phyloP scores from a whole-genome alignment of 2,888 invertebrate species.

The Mamestra brassicae region DNA sequence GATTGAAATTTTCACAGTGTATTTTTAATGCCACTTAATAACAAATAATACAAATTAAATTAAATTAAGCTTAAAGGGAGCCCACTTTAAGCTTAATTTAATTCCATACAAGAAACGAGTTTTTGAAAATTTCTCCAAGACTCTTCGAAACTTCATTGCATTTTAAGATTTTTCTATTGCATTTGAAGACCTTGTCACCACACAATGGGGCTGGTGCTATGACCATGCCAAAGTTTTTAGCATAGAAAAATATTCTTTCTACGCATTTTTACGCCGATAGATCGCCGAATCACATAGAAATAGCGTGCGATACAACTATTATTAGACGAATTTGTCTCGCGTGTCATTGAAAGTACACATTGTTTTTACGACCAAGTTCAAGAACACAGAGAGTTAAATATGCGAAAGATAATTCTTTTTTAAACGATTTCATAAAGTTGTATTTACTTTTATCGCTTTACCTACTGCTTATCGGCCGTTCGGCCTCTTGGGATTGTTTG shows the following conservation, averaged over 20 bases:
- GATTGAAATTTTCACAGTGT: too few relatives aligned
- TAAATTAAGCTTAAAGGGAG: too few relatives aligned
- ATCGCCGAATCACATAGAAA: constrained; percentile 10
- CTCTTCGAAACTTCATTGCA: not conserved
- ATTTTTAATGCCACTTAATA: too few relatives aligned
- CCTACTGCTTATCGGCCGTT: constrained; percentile 64
- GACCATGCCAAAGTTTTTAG: not conserved
- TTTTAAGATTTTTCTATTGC: too few relatives aligned
- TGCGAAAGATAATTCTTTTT: constrained; percentile 66
- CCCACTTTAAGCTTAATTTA: too few relatives aligned
- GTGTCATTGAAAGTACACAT: constrained; percentile 77
- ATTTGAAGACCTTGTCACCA: too few relatives aligned
- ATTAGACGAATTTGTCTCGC: constrained; percentile 39
- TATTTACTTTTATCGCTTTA: constrained; percentile 65
- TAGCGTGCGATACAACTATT: constrained; percentile 37
- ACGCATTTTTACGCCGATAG: not conserved
- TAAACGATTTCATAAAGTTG: constrained; percentile 50
- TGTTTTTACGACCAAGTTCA: constrained; percentile 76
- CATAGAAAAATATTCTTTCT: not conserved
- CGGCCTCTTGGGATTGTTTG: constrained; percentile 24
- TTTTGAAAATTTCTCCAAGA: not conserved
- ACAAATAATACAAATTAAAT: too few relatives aligned
- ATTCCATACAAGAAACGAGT: too few relatives aligned
- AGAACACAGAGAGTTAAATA: constrained; percentile 63
- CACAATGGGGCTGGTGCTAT: too few relatives aligned